These are phyloP conservation scores for Montipora efflorescens DNA, from an alignment of 64 coral and sea anemone genomes.

Conservation along the genomic window DNA sequence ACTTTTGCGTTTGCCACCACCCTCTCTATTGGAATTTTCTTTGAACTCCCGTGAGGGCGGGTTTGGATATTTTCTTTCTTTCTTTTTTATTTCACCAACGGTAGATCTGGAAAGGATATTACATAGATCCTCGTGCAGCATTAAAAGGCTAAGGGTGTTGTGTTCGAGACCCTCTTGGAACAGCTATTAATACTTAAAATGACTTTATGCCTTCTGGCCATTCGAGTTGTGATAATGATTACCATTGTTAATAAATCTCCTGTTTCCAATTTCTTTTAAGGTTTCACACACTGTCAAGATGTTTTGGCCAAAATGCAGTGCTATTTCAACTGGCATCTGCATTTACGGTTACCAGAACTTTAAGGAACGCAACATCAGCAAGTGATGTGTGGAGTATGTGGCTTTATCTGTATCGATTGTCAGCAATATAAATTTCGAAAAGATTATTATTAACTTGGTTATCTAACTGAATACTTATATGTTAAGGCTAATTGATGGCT, in stretches of 20 bases:
- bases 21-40: too few species aligned
- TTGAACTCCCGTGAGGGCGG: too few species aligned
- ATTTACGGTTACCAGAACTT: background rate
- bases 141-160: background rate
- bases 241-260: background rate
- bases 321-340: conserved; percentile 36
- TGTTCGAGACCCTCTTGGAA: background rate
- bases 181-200: background rate
- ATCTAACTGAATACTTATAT: too few species aligned
- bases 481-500: too few species aligned
- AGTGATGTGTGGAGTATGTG: conserved; percentile 33
- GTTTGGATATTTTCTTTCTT: too few species aligned
- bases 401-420: background rate
- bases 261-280: background rate
- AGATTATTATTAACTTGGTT: too few species aligned
- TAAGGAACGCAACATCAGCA: background rate
- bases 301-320: conserved; percentile 19
- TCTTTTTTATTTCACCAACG: too few species aligned
- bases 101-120: too few species aligned
- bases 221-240: too few species aligned
- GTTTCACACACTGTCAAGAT: conserved; percentile 17
- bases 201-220: too few species aligned
- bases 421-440: too few species aligned
- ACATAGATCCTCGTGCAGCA: background rate
- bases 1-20: too few species aligned